Percentiles rank a stretch among this genome's conserved stretches.
phyloP scores from a whole-genome alignment of 2,888 invertebrate species.

The Tiliacea aurago region DNA sequence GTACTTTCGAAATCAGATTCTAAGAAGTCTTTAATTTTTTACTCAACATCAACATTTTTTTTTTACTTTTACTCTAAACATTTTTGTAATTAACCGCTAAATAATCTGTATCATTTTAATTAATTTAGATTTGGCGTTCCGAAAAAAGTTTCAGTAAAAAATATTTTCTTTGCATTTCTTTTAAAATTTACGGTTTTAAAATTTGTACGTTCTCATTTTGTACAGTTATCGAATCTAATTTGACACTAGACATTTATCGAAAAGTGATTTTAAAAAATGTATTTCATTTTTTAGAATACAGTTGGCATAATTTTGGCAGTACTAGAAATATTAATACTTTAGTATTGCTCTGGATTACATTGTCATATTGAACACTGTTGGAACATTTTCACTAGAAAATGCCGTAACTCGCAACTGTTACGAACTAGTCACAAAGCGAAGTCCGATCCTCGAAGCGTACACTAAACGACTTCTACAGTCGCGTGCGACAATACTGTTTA shows the following conservation, averaged over 20 bases:
- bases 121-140: conserved; percentile 90
- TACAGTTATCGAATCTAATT: conserved; percentile 90
- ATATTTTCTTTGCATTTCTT: conserved; percentile 87
- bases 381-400: conserved; percentile 79
- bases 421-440: conserved; percentile 78
- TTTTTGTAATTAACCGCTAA: conserved; percentile 87
- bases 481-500: conserved; percentile 88
- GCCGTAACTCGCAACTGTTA: conserved; percentile 70
- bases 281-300: conserved; percentile 85
- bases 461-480: conserved; percentile 79
- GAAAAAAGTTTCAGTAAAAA: conserved; percentile 90
- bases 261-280: conserved; percentile 87
- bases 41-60: conserved; percentile 87
- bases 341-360: conserved; percentile 91
- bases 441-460: conserved; percentile 84
- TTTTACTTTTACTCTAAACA: conserved; percentile 72
- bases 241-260: conserved; percentile 89
- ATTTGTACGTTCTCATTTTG: conserved; percentile 90
- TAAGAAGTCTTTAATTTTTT: conserved; percentile 89
- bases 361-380: conserved; percentile 89
- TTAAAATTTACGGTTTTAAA: conserved; percentile 88
- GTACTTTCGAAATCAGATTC: conserved; percentile 90
- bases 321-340: conserved; percentile 90
- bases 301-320: conserved; percentile 90
- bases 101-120: conserved; percentile 86